Percentiles rank a stretch among this genome's conserved stretches.
Evolutionary conservation across 2,797 vertebrate genomes (phyloP).

Genomic region (Gymnodraco acuticeps): DNA sequence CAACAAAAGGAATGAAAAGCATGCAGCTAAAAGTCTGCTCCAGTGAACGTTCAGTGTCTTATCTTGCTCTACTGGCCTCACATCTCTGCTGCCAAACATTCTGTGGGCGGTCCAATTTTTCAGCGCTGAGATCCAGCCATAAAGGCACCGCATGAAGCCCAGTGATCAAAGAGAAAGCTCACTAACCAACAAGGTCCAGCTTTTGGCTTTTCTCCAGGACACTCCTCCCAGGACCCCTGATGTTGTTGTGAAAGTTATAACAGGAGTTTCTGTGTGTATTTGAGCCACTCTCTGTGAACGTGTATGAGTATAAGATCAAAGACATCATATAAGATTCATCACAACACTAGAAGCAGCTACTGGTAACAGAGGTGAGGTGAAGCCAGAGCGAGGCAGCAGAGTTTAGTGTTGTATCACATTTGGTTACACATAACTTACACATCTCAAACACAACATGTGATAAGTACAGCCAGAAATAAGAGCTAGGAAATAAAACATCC

Average conservation of each 20-base stretch:
- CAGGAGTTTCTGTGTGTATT: slow-evolving; percentile 28
- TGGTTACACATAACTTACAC: not conserved
- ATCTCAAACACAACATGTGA: not conserved
- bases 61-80: slow-evolving; percentile 50
- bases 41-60: slow-evolving; percentile 44
- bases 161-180: slow-evolving; percentile 72
- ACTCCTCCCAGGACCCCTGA: slow-evolving; percentile 46
- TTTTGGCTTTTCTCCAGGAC: slow-evolving; percentile 63
- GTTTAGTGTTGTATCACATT: slow-evolving; percentile 5
- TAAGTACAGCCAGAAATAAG: not conserved
- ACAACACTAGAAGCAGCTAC: not conserved
- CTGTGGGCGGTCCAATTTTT: slow-evolving; percentile 55
- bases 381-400: not conserved
- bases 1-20: slow-evolving; percentile 16
- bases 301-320: slow-evolving; percentile 50
- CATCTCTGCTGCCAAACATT: slow-evolving; percentile 58
- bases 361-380: slow-evolving; percentile 8
- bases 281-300: slow-evolving; percentile 2
- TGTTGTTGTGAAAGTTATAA: slow-evolving; percentile 55
- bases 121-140: slow-evolving; percentile 51
- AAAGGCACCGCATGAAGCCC: slow-evolving; percentile 53
- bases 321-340: slow-evolving; percentile 14
- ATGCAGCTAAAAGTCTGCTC: slow-evolving; percentile 30
- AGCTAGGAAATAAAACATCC: not conserved
- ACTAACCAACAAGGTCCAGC: slow-evolving; percentile 43